Conservation (phyloP, 2,113 vertebrate genomes). For the Pollimyrus isidori region DNA sequence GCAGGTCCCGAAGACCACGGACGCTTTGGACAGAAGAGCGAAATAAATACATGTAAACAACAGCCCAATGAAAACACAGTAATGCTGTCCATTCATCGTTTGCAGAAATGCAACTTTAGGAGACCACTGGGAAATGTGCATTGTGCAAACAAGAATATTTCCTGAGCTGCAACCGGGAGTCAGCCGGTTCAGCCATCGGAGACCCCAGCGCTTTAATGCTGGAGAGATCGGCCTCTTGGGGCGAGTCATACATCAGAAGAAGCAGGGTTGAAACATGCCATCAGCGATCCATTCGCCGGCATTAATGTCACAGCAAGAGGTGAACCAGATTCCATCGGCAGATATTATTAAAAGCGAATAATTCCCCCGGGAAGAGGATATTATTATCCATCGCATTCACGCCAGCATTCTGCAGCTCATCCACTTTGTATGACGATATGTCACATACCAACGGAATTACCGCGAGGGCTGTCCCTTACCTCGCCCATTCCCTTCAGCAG, state of each 20-base stretch:
- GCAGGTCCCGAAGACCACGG: neutral
- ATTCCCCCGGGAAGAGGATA: neutral
- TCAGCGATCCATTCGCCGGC: neutral
- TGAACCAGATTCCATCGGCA: neutral
- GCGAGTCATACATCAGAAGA: neutral
- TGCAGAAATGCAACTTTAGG: neutral
- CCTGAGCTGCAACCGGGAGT: neutral
- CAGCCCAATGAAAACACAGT: neutral
- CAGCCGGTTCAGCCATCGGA: neutral
- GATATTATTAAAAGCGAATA: neutral
- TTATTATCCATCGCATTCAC: neutral
- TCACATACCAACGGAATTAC: neutral
- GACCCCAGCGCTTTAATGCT: neutral
- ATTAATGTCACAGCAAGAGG: neutral
- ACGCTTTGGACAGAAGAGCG: neutral
- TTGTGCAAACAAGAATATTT: neutral
- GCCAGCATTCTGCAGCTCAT: neutral
- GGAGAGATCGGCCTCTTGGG: neutral
- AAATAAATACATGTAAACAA: neutral
- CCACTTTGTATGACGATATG: neutral
- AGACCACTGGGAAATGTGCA: neutral
- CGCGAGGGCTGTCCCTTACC: constrained; percentile 39
- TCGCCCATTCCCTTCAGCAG: constrained; percentile 39
- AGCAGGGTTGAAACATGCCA: neutral
- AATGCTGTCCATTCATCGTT: neutral